Conservation (phyloP, 2,888 invertebrate genomes). For the Uropetala carovei region DNA sequence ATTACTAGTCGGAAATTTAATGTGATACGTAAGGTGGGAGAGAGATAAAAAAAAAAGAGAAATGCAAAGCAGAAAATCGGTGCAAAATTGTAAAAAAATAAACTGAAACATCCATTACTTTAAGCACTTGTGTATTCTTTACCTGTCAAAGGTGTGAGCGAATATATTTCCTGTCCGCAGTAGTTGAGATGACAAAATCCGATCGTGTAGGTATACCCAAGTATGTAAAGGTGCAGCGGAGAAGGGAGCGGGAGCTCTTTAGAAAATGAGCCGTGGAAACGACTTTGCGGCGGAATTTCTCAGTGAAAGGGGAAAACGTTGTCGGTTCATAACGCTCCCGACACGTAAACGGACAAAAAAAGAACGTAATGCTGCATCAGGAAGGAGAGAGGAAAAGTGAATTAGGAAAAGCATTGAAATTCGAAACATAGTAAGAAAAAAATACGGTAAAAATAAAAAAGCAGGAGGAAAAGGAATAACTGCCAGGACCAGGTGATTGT, state of each 20-base stretch:
- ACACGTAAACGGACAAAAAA: background rate
- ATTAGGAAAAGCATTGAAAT: background rate
- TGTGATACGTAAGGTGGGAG: too few species aligned
- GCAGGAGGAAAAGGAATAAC: too few species aligned
- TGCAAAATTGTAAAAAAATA: too few species aligned
- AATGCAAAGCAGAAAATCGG: too few species aligned
- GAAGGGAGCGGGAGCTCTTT: background rate
- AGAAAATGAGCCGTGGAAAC: conserved; percentile 43
- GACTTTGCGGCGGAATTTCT: conserved; percentile 17
- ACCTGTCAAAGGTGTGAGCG: background rate
- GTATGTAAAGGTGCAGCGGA: conserved; percentile 17
- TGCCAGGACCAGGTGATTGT: background rate
- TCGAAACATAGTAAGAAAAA: background rate
- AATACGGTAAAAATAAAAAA: background rate
- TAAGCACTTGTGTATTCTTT: background rate
- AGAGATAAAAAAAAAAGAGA: too few species aligned
- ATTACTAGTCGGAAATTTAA: too few species aligned
- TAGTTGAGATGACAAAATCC: background rate
- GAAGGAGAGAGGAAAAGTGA: background rate
- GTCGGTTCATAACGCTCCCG: background rate
- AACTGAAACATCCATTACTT: too few species aligned
- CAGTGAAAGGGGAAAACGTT: conserved; percentile 35
- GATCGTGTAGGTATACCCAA: background rate
- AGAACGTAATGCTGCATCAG: background rate
- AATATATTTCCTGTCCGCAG: background rate